Percentiles rank a stretch among this genome's conserved stretches.
Evolutionary conservation across 53 echinoderm and acorn worm species (phyloP).

Genomic region (Patiria pectinifera): DNA sequence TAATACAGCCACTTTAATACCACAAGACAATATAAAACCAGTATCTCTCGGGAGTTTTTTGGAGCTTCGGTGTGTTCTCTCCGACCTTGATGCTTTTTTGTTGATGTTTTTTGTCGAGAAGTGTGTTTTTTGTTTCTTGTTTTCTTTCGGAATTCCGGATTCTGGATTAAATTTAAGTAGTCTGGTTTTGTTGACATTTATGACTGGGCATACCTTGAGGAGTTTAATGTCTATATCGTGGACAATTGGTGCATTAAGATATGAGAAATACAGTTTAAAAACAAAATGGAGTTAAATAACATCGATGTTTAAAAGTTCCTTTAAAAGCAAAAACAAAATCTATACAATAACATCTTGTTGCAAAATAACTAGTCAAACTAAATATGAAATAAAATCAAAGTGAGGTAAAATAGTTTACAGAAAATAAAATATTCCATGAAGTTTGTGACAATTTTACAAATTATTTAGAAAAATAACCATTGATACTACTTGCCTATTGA

Average conservation of each 20-base stretch:
- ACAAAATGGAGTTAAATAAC: too few species aligned
- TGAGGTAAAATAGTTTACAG: too few species aligned
- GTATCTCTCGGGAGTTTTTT: slow-evolving; percentile 20
- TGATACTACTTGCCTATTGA: too few species aligned
- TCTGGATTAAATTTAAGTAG: slow-evolving; percentile 24
- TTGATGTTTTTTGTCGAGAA: neutral
- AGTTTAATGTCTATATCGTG: neutral
- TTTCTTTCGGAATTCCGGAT: neutral
- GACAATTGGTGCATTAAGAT: neutral
- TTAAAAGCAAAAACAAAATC: too few species aligned
- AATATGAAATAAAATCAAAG: too few species aligned
- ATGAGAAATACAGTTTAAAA: neutral
- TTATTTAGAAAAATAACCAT: too few species aligned
- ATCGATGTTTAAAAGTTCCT: too few species aligned
- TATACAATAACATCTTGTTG: too few species aligned
- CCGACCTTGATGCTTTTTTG: slow-evolving; percentile 33
- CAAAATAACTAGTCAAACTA: too few species aligned
- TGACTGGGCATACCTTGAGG: slow-evolving; percentile 16
- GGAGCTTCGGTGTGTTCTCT: slow-evolving; percentile 11
- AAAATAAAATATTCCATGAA: too few species aligned
- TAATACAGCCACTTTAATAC: slow-evolving; percentile 41
- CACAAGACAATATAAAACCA: slow-evolving; percentile 42
- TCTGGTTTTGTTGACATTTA: slow-evolving; percentile 33
- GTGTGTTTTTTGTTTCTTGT: neutral
- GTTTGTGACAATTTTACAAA: too few species aligned